Evolutionary conservation across 1,140 invertebrate species (phyloP).

Genomic region (Homarus americanus): DNA sequence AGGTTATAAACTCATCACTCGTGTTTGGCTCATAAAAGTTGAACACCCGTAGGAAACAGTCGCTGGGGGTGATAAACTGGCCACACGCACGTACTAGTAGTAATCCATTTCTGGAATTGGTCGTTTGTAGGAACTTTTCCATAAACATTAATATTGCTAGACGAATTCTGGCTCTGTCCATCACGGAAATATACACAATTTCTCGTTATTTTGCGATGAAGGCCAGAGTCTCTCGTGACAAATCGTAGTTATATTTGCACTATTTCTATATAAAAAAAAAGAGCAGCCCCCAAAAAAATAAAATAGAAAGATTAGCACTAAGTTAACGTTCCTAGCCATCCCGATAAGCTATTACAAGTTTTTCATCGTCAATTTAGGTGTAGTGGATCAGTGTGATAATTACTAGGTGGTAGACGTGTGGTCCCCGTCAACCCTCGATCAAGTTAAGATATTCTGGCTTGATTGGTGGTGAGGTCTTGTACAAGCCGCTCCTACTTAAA

Average conservation of each 20-base stretch:
- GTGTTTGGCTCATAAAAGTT: constrained; percentile 25
- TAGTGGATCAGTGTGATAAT: background rate
- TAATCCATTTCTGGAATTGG: constrained; percentile 49
- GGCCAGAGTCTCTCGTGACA: background rate
- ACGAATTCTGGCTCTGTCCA: constrained; percentile 28
- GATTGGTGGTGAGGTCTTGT: background rate
- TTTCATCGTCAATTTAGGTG: background rate
- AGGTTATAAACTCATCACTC: constrained; percentile 8
- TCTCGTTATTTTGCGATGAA: constrained; percentile 36
- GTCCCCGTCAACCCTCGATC: background rate
- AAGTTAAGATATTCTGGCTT: background rate
- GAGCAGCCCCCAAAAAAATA: background rate
- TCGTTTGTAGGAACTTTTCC: constrained; percentile 48
- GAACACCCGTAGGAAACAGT: constrained; percentile 44
- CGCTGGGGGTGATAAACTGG: constrained; percentile 20
- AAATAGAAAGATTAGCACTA: background rate
- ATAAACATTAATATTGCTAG: constrained; percentile 24
- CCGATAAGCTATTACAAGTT: background rate
- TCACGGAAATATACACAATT: constrained; percentile 33
- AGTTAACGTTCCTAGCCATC: background rate
- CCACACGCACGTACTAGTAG: constrained; percentile 28
- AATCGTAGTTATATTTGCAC: background rate
- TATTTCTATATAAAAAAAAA: too few relatives aligned
- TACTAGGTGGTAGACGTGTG: background rate
- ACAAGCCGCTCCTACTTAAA: too few relatives aligned